Evolutionary conservation across 2,797 vertebrate species (phyloP).

Genomic region (Gouania willdenowi): DNA sequence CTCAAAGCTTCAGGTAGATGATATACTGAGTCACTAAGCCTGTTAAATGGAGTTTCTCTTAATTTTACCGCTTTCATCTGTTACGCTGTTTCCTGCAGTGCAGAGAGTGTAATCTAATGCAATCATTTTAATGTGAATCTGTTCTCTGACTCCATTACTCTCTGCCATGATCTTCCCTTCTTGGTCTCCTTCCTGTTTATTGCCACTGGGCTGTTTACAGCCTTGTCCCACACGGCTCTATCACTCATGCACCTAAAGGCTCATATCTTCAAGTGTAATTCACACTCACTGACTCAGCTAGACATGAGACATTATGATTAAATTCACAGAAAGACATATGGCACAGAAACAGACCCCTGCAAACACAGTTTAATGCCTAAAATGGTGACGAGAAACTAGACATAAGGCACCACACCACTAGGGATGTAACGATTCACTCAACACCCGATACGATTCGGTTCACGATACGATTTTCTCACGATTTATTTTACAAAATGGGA

Average conservation of each 20-base stretch:
- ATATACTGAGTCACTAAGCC: conserved; percentile 1
- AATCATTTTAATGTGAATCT: conserved; percentile 37
- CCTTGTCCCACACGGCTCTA: not conserved
- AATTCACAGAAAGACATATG: too few species aligned
- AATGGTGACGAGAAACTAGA: too few species aligned
- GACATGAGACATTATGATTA: too few species aligned
- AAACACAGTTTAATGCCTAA: too few species aligned
- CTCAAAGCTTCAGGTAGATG: conserved; percentile 6
- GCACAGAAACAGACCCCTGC: too few species aligned
- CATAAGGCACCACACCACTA: too few species aligned
- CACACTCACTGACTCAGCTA: not conserved
- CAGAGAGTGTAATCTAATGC: conserved; percentile 37
- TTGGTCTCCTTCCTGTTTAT: conserved; percentile 39
- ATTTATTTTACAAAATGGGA: too few species aligned
- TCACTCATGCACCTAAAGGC: conserved; percentile 11
- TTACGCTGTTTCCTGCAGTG: conserved; percentile 17
- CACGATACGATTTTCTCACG: too few species aligned
- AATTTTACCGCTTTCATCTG: conserved; percentile 4
- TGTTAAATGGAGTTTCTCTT: conserved; percentile 22
- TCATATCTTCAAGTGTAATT: conserved; percentile 8
- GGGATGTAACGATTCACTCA: too few species aligned
- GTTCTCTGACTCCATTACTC: conserved; percentile 37
- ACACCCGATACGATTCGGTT: too few species aligned
- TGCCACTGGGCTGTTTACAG: conserved; percentile 6
- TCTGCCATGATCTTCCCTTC: conserved; percentile 20